Evolutionary conservation across 2,888 invertebrate species (phyloP).

Genomic region (Xanthia icteritia): DNA sequence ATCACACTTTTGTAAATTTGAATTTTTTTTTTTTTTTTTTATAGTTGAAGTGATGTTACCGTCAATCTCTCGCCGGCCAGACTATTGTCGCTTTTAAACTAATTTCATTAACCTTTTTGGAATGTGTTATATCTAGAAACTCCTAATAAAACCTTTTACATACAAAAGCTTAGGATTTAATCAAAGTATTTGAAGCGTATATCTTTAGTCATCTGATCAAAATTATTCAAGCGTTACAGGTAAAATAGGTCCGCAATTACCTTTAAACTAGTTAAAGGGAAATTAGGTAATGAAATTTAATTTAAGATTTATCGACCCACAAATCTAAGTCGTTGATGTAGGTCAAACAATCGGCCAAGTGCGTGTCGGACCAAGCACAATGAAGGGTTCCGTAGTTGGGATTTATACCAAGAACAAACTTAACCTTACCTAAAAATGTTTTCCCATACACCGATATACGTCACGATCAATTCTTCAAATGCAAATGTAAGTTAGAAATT

Average conservation of each 20-base stretch:
- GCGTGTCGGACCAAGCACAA: too few relatives aligned
- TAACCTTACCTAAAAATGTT: too few relatives aligned
- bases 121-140: background rate
- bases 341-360: too few relatives aligned
- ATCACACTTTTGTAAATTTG: too few relatives aligned
- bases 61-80: background rate
- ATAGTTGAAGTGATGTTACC: background rate
- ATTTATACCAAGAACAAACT: too few relatives aligned
- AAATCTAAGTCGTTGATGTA: too few relatives aligned
- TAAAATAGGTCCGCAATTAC: background rate
- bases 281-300: background rate
- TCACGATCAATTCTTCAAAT: too few relatives aligned
- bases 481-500: too few relatives aligned
- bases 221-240: background rate
- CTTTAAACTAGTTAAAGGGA: background rate
- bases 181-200: conserved; percentile 4
- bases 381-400: too few relatives aligned
- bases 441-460: too few relatives aligned
- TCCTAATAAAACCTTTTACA: background rate
- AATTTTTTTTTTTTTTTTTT: too few relatives aligned
- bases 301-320: too few relatives aligned
- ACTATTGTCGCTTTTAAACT: background rate
- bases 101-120: background rate
- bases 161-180: background rate
- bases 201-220: conserved; percentile 23